Percentiles rank a stretch among this genome's conserved stretches.
These are phyloP conservation scores for Halichoerus grypus DNA, from an alignment of 2,113 vertebrate species.

Conservation along the genomic window DNA sequence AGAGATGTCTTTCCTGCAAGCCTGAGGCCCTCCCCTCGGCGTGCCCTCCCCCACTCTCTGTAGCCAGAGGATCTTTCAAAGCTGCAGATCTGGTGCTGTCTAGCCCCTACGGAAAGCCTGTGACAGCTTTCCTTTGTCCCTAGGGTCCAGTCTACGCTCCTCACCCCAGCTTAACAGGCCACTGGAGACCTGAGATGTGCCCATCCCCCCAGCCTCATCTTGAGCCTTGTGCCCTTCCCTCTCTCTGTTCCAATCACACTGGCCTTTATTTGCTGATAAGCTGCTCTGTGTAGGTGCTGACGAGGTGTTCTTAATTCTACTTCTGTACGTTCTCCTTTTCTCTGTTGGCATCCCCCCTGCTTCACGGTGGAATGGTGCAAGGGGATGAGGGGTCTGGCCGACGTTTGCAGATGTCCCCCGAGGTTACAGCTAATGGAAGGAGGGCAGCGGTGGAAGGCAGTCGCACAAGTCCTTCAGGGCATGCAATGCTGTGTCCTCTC, in stretches of 20 bases:
- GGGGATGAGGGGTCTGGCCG: background rate
- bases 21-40: background rate
- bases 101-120: too few species aligned
- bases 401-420: background rate
- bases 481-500: fast-evolving
- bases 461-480: background rate
- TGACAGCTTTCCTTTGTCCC: too few species aligned
- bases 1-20: fast-evolving
- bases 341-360: fast-evolving
- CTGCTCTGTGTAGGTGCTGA: fast-evolving
- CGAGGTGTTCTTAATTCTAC: fast-evolving
- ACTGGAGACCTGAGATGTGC: fast-evolving
- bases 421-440: background rate
- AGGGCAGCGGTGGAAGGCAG: fast-evolving
- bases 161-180: background rate
- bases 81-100: background rate
- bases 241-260: background rate
- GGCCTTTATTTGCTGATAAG: background rate
- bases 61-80: background rate
- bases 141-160: background rate
- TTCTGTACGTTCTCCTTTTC: fast-evolving
- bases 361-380: fast-evolving
- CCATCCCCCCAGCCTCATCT: background rate
- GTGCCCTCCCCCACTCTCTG: fast-evolving
- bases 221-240: too few species aligned